phyloP scores from a whole-genome alignment of 2,797 vertebrate genomes.

The Tamandua tetradactyla region DNA sequence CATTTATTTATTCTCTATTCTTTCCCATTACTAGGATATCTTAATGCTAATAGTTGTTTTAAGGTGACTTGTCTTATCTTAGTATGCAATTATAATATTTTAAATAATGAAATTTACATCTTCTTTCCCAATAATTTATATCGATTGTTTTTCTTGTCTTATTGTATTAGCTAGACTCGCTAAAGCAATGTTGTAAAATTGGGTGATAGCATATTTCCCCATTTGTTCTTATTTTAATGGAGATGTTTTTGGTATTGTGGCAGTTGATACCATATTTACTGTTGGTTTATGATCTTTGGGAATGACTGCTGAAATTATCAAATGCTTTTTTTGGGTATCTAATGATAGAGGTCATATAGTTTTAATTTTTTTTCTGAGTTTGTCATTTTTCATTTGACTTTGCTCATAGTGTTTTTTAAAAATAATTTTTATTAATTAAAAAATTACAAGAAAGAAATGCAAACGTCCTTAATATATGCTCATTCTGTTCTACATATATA shows the following conservation, averaged over 20 bases:
- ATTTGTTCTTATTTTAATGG: conserved; percentile 39
- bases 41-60: conserved; percentile 13
- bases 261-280: conserved; percentile 10
- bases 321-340: not conserved
- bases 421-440: too few species aligned
- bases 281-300: not conserved
- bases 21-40: not conserved
- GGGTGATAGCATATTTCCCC: not conserved
- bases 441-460: too few species aligned
- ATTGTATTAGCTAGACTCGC: too few species aligned
- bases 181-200: conserved; percentile 28
- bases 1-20: conserved; percentile 16
- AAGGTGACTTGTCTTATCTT: not conserved
- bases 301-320: conserved; percentile 17
- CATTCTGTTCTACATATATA: too few species aligned
- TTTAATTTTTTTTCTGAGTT: not conserved
- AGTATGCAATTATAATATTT: conserved; percentile 17
- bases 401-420: too few species aligned
- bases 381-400: too few species aligned
- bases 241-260: not conserved
- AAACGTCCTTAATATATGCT: too few species aligned
- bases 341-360: not conserved
- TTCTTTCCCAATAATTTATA: conserved; percentile 31
- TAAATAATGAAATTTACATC: conserved; percentile 31
- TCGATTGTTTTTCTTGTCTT: conserved; percentile 43